Evolutionary conservation across 2,113 vertebrate genomes (phyloP).

Genomic region (Oxyruncus cristatus): DNA sequence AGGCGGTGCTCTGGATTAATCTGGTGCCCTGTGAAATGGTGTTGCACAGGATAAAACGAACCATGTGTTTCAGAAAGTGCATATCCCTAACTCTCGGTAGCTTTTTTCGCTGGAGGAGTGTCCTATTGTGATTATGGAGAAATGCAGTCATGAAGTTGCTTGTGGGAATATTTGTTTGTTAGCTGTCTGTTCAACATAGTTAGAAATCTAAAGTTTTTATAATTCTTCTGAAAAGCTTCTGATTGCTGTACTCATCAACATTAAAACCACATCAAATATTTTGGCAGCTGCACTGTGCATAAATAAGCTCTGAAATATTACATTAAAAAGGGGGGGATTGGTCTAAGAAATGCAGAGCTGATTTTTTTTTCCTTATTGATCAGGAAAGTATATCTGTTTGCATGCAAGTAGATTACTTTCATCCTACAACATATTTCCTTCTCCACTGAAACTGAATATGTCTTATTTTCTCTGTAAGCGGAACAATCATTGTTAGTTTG

Average conservation of each 20-base stretch:
- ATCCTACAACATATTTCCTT: neutral
- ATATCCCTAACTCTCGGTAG: neutral
- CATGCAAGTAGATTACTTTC: neutral
- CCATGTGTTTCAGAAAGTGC: neutral
- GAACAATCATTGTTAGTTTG: neutral
- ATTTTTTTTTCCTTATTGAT: neutral
- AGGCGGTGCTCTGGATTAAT: slow-evolving; percentile 42
- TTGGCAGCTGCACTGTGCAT: slow-evolving; percentile 10
- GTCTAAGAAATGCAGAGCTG: neutral
- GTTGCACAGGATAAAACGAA: slow-evolving; percentile 20
- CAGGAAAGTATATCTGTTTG: slow-evolving; percentile 17
- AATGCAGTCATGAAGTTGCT: neutral
- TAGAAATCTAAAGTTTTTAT: neutral
- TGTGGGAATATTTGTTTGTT: neutral
- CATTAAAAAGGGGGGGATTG: neutral
- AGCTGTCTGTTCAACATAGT: neutral
- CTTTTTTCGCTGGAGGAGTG: neutral
- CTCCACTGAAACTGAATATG: neutral
- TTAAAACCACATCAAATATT: slow-evolving; percentile 9
- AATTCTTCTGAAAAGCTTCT: slow-evolving; percentile 10
- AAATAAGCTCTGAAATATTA: slow-evolving; percentile 13
- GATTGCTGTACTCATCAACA: neutral
- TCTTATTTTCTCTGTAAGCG: neutral
- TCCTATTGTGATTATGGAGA: neutral
- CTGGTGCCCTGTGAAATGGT: slow-evolving; percentile 30